Conservation (phyloP, 2,888 invertebrate species). For the Homarus gammarus region DNA sequence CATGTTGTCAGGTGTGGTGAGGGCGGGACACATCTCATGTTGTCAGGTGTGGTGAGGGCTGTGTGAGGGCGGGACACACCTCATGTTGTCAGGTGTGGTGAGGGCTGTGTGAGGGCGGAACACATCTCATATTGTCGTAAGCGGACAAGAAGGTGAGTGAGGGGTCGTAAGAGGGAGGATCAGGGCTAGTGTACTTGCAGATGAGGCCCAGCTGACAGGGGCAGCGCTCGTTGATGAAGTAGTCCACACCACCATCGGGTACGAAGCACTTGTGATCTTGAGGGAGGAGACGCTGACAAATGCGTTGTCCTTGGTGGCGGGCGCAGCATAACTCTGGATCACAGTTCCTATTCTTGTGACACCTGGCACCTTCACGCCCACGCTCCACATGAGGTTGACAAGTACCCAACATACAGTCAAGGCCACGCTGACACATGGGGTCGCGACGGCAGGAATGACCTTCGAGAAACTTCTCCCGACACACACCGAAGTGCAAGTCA, state of each 20-base stretch:
- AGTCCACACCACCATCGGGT: constrained; percentile 78
- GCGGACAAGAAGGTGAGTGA: constrained; percentile 45
- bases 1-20: too few relatives aligned
- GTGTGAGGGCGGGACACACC: too few relatives aligned
- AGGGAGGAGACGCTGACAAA: constrained; percentile 77
- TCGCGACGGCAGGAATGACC: constrained; percentile 77
- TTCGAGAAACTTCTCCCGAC: constrained; percentile 70
- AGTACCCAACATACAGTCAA: constrained; percentile 77
- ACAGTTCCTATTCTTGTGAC: constrained; percentile 77
- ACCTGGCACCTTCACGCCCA: constrained; percentile 77
- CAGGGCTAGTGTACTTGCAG: constrained; percentile 74
- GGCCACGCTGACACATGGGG: constrained; percentile 76
- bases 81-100: too few relatives aligned
- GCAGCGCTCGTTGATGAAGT: constrained; percentile 78
- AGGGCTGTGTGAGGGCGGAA: constrained; percentile 51
- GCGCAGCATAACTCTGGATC: constrained; percentile 77
- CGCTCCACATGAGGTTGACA: constrained; percentile 75
- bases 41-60: too few relatives aligned
- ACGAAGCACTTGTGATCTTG: constrained; percentile 77
- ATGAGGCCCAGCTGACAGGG: constrained; percentile 78
- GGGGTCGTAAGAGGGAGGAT: constrained; percentile 37
- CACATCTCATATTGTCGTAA: constrained; percentile 65
- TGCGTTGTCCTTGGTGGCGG: constrained; percentile 77
- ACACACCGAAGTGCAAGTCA: constrained; percentile 77
- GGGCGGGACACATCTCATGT: too few relatives aligned